These are phyloP conservation scores for Ceraclea dissimilis DNA, from an alignment of 2,888 invertebrate genomes.

Conservation along the genomic window DNA sequence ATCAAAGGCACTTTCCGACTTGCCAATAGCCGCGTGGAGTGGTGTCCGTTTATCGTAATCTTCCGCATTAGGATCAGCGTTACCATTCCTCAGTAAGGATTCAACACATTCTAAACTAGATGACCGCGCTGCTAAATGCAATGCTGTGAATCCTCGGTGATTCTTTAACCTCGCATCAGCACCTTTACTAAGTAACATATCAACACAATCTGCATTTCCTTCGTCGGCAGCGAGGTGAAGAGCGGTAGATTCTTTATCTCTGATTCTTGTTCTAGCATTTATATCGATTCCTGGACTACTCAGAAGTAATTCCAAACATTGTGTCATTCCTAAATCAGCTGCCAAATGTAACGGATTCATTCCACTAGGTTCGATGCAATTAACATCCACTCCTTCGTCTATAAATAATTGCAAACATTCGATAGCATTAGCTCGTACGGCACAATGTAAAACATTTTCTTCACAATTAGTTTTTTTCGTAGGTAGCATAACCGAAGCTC, in stretches of 20 bases:
- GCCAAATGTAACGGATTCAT: constrained; percentile 75
- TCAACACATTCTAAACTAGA: constrained; percentile 78
- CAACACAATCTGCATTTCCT: constrained; percentile 75
- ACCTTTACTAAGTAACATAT: constrained; percentile 62
- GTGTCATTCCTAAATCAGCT: constrained; percentile 70
- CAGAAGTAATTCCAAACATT: constrained; percentile 66
- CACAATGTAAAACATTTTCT: constrained; percentile 75
- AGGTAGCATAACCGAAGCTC: constrained; percentile 61
- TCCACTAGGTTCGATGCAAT: constrained; percentile 66
- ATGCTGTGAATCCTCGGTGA: constrained; percentile 73
- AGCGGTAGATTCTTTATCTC: constrained; percentile 69
- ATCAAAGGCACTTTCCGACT: constrained; percentile 72
- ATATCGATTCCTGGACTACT: constrained; percentile 66
- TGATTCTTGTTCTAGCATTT: constrained; percentile 59
- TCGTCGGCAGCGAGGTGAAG: constrained; percentile 84
- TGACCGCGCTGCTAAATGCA: constrained; percentile 77
- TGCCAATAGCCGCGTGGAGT: constrained; percentile 77
- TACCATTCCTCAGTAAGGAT: constrained; percentile 62
- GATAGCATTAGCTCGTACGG: constrained; percentile 76
- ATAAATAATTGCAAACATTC: constrained; percentile 73
- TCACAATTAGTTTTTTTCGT: constrained; percentile 59
- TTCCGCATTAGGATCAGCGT: constrained; percentile 69
- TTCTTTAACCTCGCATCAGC: constrained; percentile 70
- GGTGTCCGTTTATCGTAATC: constrained; percentile 78
- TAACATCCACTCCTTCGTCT: constrained; percentile 66